Percentiles rank a stretch among this genome's conserved stretches.
phyloP scores from a whole-genome alignment of 2,888 invertebrate genomes.

The Hypena proboscidalis region DNA sequence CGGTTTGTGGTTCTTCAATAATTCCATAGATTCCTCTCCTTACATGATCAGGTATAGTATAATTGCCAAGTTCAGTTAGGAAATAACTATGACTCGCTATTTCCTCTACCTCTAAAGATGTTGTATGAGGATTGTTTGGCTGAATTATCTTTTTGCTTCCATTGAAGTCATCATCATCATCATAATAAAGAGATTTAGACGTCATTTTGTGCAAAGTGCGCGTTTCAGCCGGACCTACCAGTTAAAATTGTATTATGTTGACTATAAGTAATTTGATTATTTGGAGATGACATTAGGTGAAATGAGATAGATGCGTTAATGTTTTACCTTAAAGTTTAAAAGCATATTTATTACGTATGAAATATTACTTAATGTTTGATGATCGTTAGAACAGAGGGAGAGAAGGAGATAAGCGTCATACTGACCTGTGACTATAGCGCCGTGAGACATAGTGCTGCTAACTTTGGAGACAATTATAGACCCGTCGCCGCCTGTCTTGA shows the following conservation, averaged over 20 bases:
- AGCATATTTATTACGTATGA: conserved; percentile 20
- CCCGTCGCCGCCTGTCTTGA: conserved; percentile 80
- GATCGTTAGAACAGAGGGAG: conserved; percentile 55
- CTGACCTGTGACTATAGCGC: conserved; percentile 88
- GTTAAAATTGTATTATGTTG: conserved; percentile 79
- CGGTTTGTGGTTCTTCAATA: conserved; percentile 81
- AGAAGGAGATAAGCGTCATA: conserved; percentile 72
- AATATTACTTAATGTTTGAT: conserved; percentile 37
- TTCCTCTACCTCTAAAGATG: conserved; percentile 85
- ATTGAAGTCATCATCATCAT: conserved; percentile 77
- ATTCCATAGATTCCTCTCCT: conserved; percentile 77
- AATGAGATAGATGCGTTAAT: conserved; percentile 53
- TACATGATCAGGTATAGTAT: conserved; percentile 73
- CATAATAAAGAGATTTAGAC: conserved; percentile 85
- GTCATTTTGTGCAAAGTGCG: conserved; percentile 88
- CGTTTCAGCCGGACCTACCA: conserved; percentile 88
- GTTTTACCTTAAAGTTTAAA: conserved; percentile 42
- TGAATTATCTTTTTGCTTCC: conserved; percentile 67
- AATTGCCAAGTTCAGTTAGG: conserved; percentile 81
- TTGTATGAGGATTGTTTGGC: conserved; percentile 80
- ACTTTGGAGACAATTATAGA: conserved; percentile 83
- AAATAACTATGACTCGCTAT: conserved; percentile 86
- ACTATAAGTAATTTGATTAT: conserved; percentile 53
- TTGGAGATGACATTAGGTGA: conserved; percentile 49
- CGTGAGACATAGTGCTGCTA: conserved; percentile 87